Evolutionary conservation across 2,113 vertebrate genomes (phyloP).

Genomic region (Plestiodon gilberti): DNA sequence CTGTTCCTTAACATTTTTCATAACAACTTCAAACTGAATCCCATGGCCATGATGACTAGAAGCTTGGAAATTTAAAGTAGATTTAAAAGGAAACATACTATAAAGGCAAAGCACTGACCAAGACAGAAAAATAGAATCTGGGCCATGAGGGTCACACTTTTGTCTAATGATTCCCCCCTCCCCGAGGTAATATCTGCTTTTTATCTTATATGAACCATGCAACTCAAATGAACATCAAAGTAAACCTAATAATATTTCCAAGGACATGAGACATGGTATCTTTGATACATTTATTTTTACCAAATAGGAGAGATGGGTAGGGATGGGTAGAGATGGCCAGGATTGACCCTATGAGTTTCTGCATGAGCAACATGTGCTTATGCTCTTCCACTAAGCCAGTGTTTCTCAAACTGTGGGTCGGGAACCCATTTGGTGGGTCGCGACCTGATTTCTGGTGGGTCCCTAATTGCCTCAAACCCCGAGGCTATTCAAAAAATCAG

Average conservation of each 20-base stretch:
- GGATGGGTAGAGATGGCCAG: too few species aligned
- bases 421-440: too few species aligned
- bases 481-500: too few species aligned
- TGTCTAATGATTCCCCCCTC: background rate
- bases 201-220: background rate
- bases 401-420: too few species aligned
- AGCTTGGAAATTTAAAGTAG: background rate
- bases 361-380: too few species aligned
- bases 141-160: background rate
- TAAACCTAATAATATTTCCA: background rate
- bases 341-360: too few species aligned
- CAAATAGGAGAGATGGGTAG: background rate
- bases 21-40: background rate
- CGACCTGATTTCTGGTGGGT: too few species aligned
- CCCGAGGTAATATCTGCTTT: background rate
- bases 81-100: background rate
- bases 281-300: background rate
- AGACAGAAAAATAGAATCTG: background rate
- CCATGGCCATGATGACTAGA: background rate
- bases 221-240: background rate
- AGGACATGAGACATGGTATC: background rate
- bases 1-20: background rate
- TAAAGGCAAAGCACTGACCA: background rate
- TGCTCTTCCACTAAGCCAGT: too few species aligned
- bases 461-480: too few species aligned